Evolutionary conservation across 2,113 vertebrate species (phyloP).

Genomic region (Gymnogyps californianus): DNA sequence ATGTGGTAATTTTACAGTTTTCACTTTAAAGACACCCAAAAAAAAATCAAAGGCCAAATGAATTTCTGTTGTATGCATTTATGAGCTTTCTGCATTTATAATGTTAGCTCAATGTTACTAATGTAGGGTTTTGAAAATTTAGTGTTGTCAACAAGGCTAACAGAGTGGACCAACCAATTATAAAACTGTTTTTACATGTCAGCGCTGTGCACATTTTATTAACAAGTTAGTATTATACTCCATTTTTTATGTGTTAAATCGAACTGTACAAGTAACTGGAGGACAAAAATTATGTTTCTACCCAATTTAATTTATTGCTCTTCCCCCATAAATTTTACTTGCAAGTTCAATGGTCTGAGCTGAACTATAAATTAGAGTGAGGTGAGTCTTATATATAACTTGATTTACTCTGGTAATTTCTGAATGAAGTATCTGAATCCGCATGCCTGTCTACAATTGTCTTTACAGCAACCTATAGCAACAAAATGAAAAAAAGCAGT

Average conservation of each 20-base stretch:
- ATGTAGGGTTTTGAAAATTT: constrained; percentile 69
- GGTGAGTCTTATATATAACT: constrained; percentile 61
- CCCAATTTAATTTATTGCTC: constrained; percentile 76
- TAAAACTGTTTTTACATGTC: constrained; percentile 76
- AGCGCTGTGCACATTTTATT: constrained; percentile 76
- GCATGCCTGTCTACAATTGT: background rate
- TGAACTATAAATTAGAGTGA: constrained; percentile 71
- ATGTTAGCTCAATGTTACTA: constrained; percentile 66
- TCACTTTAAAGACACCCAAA: constrained; percentile 66
- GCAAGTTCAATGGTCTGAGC: constrained; percentile 67
- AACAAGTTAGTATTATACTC: constrained; percentile 76
- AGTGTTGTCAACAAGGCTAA: constrained; percentile 77
- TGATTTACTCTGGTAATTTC: constrained; percentile 57
- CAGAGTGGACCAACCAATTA: constrained; percentile 71
- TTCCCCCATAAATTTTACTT: constrained; percentile 77
- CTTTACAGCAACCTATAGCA: background rate
- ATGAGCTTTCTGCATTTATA: constrained; percentile 75
- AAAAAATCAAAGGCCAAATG: constrained; percentile 66
- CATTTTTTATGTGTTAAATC: constrained; percentile 68
- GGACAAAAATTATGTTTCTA: constrained; percentile 70
- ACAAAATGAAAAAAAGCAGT: background rate
- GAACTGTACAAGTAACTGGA: constrained; percentile 69
- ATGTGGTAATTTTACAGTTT: constrained; percentile 82
- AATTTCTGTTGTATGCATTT: constrained; percentile 73
- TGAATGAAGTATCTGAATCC: constrained; percentile 36